Conservation (phyloP, 2,888 invertebrate genomes). For the Seladonia tumulorum region DNA sequence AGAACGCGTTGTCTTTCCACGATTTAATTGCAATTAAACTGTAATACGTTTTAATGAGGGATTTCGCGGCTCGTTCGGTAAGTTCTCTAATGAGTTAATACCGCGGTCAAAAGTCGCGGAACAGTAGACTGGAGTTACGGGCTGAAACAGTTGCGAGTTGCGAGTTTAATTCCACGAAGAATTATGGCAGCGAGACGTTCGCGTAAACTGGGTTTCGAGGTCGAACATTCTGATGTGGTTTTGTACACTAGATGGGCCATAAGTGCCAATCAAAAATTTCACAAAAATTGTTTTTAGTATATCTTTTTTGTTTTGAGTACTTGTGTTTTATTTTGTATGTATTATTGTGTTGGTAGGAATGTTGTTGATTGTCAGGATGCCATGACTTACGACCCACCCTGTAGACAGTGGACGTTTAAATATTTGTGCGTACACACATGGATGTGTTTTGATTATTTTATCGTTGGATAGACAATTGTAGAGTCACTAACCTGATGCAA, state of each 20-base stretch:
- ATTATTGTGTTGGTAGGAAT: neutral
- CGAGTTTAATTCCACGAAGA: neutral
- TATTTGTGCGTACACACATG: neutral
- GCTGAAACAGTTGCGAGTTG: neutral
- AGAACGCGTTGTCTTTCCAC: neutral
- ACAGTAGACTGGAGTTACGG: neutral
- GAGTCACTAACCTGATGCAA: conserved; percentile 74
- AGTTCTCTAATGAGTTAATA: neutral
- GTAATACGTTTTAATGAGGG: neutral
- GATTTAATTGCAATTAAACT: conserved; percentile 6
- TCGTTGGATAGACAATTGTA: neutral
- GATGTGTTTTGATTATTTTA: neutral
- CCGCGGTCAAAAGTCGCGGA: neutral
- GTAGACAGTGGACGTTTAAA: neutral
- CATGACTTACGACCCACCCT: no score
- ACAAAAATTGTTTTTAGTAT: neutral
- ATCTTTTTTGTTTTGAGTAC: neutral
- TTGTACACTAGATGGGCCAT: no score
- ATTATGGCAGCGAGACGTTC: neutral
- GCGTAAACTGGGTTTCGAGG: neutral
- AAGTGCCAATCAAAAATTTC: neutral
- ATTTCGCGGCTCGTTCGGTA: neutral
- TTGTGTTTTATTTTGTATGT: neutral
- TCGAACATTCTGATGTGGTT: no score
- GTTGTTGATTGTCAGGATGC: neutral